Conservation (phyloP, 2,888 invertebrate species). For the Drosophila infuscata region DNA sequence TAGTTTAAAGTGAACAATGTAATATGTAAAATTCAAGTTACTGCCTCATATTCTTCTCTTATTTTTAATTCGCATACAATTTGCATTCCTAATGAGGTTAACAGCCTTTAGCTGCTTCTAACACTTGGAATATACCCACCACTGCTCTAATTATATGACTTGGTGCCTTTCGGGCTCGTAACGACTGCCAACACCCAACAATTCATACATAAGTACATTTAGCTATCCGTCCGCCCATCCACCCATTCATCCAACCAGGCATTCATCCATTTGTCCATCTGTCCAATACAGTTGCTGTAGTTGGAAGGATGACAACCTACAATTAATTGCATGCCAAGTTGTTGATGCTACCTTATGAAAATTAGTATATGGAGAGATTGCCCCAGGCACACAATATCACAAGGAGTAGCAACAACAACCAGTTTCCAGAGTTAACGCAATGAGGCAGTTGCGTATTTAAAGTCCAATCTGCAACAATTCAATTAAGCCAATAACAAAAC, state of each 20-base stretch:
- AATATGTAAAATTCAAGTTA: neutral
- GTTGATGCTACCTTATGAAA: conserved; percentile 59
- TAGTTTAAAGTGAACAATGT: neutral
- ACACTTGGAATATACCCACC: conserved; percentile 16
- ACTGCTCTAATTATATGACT: conserved; percentile 49
- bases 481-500: conserved; percentile 78
- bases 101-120: conserved; percentile 16
- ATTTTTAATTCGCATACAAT: conserved; percentile 23
- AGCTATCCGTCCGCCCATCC: neutral
- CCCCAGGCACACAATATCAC: conserved; percentile 14
- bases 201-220: conserved; percentile 17
- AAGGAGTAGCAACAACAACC: conserved; percentile 18
- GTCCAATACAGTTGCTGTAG: conserved; percentile 24
- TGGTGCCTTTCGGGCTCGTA: conserved; percentile 2
- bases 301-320: conserved; percentile 29
- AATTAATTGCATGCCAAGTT: conserved; percentile 67
- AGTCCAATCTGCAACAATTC: conserved; percentile 76
- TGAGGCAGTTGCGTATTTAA: conserved; percentile 53
- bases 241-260: neutral
- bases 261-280: conserved; percentile 6
- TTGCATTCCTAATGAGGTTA: conserved; percentile 66
- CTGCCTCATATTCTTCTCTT: neutral
- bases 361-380: conserved; percentile 37
- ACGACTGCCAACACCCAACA: conserved; percentile 19
- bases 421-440: neutral